Conservation (phyloP, 2,888 invertebrate genomes). For the Aphelenchoides bicaudatus region DNA sequence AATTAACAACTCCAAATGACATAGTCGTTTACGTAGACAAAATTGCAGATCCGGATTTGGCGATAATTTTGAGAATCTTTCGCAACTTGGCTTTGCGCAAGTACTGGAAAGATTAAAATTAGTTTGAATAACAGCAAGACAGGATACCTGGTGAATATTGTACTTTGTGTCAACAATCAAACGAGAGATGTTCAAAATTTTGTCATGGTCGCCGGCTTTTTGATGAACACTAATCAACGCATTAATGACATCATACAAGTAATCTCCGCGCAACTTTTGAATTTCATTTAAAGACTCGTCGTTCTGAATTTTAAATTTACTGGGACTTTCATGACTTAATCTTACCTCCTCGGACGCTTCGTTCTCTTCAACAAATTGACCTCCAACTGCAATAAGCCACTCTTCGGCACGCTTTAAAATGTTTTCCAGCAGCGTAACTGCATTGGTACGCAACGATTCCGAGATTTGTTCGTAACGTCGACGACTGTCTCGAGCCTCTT, state of each 20-base stretch:
- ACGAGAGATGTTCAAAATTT: constrained; percentile 31
- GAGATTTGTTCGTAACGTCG: constrained; percentile 18
- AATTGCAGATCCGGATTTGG: constrained; percentile 1
- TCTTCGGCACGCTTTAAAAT: constrained; percentile 19
- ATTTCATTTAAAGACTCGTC: constrained; percentile 27
- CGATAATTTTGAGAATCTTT: constrained; percentile 2
- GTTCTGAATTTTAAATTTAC: constrained; percentile 21
- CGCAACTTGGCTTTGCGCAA: constrained; percentile 3
- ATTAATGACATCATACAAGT: constrained; percentile 27
- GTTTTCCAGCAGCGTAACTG: constrained; percentile 25
- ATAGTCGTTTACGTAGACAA: too few species aligned
- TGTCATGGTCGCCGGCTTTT: constrained; percentile 24
- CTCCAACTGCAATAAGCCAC: constrained; percentile 22
- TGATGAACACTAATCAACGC: constrained; percentile 29
- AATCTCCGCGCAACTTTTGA: constrained; percentile 24
- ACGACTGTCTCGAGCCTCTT: constrained; percentile 26
- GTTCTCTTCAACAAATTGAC: neutral
- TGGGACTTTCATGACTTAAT: neutral
- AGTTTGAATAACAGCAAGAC: neutral
- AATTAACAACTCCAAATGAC: too few species aligned
- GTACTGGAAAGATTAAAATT: constrained; percentile 4
- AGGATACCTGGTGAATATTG: constrained; percentile 27
- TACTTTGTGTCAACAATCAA: constrained; percentile 30
- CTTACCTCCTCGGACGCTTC: neutral
- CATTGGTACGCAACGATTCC: constrained; percentile 9